Percentiles rank a stretch among this genome's conserved stretches.
Conservation (phyloP, 2,888 invertebrate genomes). For the Zele albiditarsus region DNA sequence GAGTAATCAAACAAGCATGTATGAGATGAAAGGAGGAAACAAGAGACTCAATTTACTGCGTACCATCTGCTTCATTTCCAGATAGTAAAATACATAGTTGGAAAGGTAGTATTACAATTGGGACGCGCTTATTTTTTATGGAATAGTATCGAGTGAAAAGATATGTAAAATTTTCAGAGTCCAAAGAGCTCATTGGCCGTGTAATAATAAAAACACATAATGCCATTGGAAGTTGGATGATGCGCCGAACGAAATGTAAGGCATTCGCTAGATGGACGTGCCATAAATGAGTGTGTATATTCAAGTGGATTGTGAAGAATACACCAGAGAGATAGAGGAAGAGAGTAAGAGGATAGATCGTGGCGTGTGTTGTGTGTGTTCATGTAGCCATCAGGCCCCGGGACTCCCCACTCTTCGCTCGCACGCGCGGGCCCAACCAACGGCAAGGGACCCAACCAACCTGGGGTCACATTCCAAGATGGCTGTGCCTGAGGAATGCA, state of each 20-base stretch:
- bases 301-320: constrained; percentile 12
- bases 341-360: neutral
- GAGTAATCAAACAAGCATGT: neutral
- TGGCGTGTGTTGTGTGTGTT: constrained; percentile 5
- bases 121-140: too few relatives aligned
- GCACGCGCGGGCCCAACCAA: constrained; percentile 64
- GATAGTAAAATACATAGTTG: neutral
- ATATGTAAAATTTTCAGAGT: neutral
- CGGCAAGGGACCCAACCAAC: constrained; percentile 57
- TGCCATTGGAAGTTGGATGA: neutral
- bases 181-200: neutral
- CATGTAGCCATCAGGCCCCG: constrained; percentile 45
- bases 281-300: constrained; percentile 18
- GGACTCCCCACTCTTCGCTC: constrained; percentile 53
- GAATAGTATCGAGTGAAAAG: neutral
- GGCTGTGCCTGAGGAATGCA: constrained; percentile 73
- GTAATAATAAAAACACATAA: neutral
- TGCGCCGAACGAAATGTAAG: neutral
- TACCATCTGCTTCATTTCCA: neutral
- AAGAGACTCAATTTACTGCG: too few relatives aligned
- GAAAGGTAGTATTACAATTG: neutral
- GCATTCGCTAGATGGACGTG: constrained; percentile 8
- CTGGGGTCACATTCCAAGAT: constrained; percentile 74
- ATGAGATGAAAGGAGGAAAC: neutral
- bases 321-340: neutral